Evolutionary conservation across 2,113 vertebrate species (phyloP), one percentile per base, ranked within the genome.

Genomic region (Petaurus breviceps): DNA sequence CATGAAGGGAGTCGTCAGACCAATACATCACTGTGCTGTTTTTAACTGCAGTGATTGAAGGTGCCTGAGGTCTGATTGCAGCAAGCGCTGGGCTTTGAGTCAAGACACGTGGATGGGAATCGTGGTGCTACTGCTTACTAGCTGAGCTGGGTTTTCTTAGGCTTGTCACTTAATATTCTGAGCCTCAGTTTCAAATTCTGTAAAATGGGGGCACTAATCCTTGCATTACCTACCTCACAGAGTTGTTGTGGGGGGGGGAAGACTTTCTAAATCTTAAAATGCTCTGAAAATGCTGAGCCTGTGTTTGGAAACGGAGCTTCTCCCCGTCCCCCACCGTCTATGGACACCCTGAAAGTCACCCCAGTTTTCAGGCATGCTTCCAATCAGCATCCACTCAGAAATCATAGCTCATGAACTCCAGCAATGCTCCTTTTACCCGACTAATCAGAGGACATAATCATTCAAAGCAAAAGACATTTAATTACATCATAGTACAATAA

Each of bases 21-120:
- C 92, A 90, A 92, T 93, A 46, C n/a, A 95, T 47, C 92, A 96
- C 91, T 95, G 84, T 95, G 84, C 23, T 91, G 93, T 94, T 94
- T 92, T 96, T 89, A 95, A 95, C 92, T 97, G 53, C 55, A 93
- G 51, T 47, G 95, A 92, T 95, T 94, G 95, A 96, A 50, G 31
- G 51, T 95, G n/a, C n/a, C 68, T 84, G 68, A 84, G 68, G 68
- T 84, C 68, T 84, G 68, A 84, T 84, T 84, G 43, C 68, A 84
- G n/a, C 2, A 8, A 68, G 31, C 37, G 57, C 28, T 68, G 57
- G 57, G 57, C 57, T 68, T 68, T 31, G 57, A 68, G 57, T 68
- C 68, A 84, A 84, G 68, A 84, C 68, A 84, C 68, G n/a, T 84
- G 68, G 68, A 84, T 84, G 1, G 23, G 68, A 43, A 43, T 43